These are phyloP conservation scores for Eristalinus sepulchralis DNA, from an alignment of 2,888 invertebrate genomes.

Conservation along the genomic window DNA sequence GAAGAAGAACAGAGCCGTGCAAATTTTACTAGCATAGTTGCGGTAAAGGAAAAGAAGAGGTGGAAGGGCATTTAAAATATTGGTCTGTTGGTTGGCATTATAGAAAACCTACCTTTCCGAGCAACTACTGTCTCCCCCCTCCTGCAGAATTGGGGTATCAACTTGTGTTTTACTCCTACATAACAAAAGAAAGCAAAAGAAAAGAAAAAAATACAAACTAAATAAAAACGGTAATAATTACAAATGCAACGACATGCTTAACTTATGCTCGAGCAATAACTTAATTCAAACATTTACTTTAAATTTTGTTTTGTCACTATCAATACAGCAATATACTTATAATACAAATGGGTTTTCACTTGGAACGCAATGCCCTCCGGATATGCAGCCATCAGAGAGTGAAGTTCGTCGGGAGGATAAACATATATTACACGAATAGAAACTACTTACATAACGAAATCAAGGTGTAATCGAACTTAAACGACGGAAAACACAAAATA, in stretches of 20 bases:
- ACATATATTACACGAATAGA: background rate
- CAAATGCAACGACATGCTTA: slow-evolving; percentile 58
- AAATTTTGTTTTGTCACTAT: background rate
- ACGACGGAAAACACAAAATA: background rate
- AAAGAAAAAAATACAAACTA: slow-evolving; percentile 38
- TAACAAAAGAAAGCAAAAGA: slow-evolving; percentile 60
- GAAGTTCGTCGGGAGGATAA: no score
- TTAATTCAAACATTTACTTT: slow-evolving; percentile 1
- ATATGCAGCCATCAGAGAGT: no score
- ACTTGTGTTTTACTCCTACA: slow-evolving; percentile 71
- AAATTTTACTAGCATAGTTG: slow-evolving; percentile 1
- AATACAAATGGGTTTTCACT: background rate
- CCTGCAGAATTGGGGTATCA: slow-evolving; percentile 72
- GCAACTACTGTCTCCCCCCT: slow-evolving; percentile 60
- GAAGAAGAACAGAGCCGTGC: background rate
- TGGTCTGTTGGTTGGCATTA: background rate
- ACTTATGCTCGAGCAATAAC: slow-evolving; percentile 41
- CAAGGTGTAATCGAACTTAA: no score
- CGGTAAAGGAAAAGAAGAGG: background rate
- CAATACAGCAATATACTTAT: background rate
- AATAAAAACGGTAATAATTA: slow-evolving; percentile 66
- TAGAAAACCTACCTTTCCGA: slow-evolving; percentile 55
- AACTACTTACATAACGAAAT: background rate
- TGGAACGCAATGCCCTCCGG: background rate
- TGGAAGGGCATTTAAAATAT: background rate